These are phyloP conservation scores for Enteromius trimaculatus DNA, from an alignment of 2,797 vertebrate species.

Conservation along the genomic window DNA sequence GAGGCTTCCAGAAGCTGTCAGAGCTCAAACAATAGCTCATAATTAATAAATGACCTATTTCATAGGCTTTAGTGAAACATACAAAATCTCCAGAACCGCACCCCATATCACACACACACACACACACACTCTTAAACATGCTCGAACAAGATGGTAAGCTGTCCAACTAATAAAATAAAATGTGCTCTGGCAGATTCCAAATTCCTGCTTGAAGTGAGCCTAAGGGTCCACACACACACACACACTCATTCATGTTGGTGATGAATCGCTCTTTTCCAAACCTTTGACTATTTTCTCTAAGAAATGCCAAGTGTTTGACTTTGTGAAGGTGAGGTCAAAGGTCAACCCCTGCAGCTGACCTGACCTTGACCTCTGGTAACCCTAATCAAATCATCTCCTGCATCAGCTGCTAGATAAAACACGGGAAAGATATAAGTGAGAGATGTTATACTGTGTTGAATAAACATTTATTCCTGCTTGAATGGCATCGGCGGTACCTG, in stretches of 20 bases:
- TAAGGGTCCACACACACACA: slow-evolving; percentile 35
- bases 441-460: not conserved
- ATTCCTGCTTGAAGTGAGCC: slow-evolving; percentile 72
- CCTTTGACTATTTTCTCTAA: not conserved
- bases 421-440: too few species aligned
- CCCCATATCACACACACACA: slow-evolving; percentile 37
- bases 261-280: not conserved
- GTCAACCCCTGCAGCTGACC: slow-evolving; percentile 19
- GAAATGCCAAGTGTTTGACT: not conserved
- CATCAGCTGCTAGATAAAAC: not conserved
- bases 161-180: slow-evolving; percentile 79
- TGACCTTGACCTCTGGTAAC: not conserved
- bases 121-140: slow-evolving; percentile 63
- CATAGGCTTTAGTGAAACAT: not conserved
- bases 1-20: not conserved
- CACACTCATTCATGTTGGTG: not conserved
- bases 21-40: not conserved
- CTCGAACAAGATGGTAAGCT: slow-evolving; percentile 76
- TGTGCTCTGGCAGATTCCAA: slow-evolving; percentile 77
- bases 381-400: not conserved
- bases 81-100: not conserved
- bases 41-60: not conserved
- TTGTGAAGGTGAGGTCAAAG: slow-evolving; percentile 2
- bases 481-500: not conserved
- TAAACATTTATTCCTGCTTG: not conserved